These are phyloP conservation scores for Morone saxatilis DNA, from an alignment of 2,113 vertebrate species.

Conservation along the genomic window DNA sequence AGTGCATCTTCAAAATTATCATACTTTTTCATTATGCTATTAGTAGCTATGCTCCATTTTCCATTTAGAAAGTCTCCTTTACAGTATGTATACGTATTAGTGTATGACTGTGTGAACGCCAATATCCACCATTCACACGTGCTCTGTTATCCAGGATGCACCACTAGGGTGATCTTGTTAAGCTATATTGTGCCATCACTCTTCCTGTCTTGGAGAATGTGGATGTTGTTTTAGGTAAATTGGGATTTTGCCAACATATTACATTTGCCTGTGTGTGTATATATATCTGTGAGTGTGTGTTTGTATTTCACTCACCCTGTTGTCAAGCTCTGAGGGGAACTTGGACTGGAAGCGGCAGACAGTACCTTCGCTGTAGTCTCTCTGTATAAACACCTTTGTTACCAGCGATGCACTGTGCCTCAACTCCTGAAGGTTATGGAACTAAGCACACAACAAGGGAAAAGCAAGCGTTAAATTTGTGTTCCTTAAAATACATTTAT, in stretches of 20 bases:
- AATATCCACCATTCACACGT: neutral
- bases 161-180: neutral
- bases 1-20: neutral
- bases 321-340: slow-evolving; percentile 95
- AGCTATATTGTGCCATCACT: neutral
- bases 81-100: too few relatives aligned
- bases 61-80: neutral
- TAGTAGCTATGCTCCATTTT: neutral
- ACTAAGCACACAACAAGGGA: slow-evolving; percentile 79
- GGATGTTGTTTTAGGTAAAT: slow-evolving; percentile 5
- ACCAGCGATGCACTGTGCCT: slow-evolving; percentile 92
- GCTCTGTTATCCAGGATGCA: neutral
- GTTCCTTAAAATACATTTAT: neutral
- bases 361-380: slow-evolving; percentile 97
- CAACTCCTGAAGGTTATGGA: slow-evolving; percentile 97
- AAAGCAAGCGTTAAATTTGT: neutral
- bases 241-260: neutral
- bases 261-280: neutral
- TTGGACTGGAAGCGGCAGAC: slow-evolving; percentile 97
- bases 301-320: slow-evolving; percentile 87
- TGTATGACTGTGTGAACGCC: neutral
- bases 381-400: slow-evolving; percentile 97
- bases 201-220: neutral
- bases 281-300: neutral
- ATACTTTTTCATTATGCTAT: neutral